phyloP scores from a whole-genome alignment of 2,797 vertebrate genomes.

The Leptodactylus fallax region DNA sequence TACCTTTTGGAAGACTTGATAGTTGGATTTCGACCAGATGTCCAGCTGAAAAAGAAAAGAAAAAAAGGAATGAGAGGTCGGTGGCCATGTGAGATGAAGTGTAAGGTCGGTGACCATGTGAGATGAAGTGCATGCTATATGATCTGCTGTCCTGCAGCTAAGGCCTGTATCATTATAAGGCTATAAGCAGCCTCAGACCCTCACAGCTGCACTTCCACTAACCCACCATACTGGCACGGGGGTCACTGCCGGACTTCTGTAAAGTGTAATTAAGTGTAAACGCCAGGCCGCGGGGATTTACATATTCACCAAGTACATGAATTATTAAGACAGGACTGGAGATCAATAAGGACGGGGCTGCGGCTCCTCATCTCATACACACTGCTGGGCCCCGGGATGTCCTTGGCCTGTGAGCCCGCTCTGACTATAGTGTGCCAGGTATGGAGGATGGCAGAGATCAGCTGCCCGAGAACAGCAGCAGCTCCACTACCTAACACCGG shows the following conservation, averaged over 20 bases:
- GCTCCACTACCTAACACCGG: too few species aligned
- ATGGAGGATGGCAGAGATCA: too few species aligned
- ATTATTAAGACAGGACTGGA: background rate
- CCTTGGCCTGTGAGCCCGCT: too few species aligned
- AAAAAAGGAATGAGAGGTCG: background rate
- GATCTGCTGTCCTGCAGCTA: too few species aligned
- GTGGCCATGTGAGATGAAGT: too few species aligned
- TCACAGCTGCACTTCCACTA: background rate
- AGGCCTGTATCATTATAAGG: too few species aligned
- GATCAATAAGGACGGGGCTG: background rate
- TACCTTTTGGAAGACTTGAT: slow-evolving; percentile 96
- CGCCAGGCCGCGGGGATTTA: background rate
- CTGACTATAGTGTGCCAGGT: too few species aligned
- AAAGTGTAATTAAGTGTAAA: too few species aligned
- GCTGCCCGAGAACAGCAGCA: too few species aligned
- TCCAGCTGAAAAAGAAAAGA: slow-evolving; percentile 78
- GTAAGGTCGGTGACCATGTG: too few species aligned
- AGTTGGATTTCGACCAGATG: slow-evolving; percentile 95
- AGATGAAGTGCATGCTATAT: background rate
- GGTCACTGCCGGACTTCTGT: background rate
- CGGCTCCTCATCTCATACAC: background rate
- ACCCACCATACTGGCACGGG: background rate
- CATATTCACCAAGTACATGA: background rate
- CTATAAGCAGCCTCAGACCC: too few species aligned
- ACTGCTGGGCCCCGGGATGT: too few species aligned